Conservation (phyloP, 2,888 invertebrate species). For the Theodoxus fluviatilis region DNA sequence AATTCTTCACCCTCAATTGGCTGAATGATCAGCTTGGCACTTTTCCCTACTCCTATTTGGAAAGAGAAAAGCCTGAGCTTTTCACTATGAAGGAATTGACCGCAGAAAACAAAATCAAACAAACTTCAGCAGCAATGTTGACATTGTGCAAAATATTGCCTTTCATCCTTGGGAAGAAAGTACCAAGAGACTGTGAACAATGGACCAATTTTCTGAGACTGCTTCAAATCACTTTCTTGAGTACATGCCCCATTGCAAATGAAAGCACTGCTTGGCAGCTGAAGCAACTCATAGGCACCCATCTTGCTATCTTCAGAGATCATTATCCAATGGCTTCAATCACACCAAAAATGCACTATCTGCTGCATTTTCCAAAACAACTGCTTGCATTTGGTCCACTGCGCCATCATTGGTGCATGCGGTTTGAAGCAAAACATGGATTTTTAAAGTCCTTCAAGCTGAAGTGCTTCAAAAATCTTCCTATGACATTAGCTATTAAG, state of each 20-base stretch:
- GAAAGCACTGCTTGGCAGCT: too few relatives aligned
- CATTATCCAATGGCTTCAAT: slow-evolving; percentile 29
- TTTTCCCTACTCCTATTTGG: slow-evolving; percentile 17
- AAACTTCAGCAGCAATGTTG: too few relatives aligned
- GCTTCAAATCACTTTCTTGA: slow-evolving; percentile 29
- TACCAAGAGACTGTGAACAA: slow-evolving; percentile 23
- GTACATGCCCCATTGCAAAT: too few relatives aligned
- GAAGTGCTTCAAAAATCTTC: slow-evolving; percentile 33
- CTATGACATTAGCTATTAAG: slow-evolving; percentile 25
- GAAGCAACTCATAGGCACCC: too few relatives aligned
- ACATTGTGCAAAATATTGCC: slow-evolving; percentile 17
- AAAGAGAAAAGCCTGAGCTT: too few relatives aligned
- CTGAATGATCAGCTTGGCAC: slow-evolving; percentile 9
- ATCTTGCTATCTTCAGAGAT: slow-evolving; percentile 22
- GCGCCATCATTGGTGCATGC: slow-evolving; percentile 37
- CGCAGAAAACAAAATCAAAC: not conserved
- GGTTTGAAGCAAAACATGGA: slow-evolving; percentile 38
- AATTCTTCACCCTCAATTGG: slow-evolving; percentile 11
- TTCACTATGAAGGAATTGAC: not conserved
- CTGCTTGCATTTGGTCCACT: slow-evolving; percentile 34
- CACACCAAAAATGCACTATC: slow-evolving; percentile 36
- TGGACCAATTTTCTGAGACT: slow-evolving; percentile 29
- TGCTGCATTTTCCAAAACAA: slow-evolving; percentile 36
- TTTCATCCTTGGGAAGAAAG: slow-evolving; percentile 23
- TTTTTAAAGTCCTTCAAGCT: slow-evolving; percentile 32